Percentiles rank a stretch among this genome's conserved stretches.
Evolutionary conservation across 2,113 vertebrate species (phyloP).

Genomic region (Tinamus guttatus): DNA sequence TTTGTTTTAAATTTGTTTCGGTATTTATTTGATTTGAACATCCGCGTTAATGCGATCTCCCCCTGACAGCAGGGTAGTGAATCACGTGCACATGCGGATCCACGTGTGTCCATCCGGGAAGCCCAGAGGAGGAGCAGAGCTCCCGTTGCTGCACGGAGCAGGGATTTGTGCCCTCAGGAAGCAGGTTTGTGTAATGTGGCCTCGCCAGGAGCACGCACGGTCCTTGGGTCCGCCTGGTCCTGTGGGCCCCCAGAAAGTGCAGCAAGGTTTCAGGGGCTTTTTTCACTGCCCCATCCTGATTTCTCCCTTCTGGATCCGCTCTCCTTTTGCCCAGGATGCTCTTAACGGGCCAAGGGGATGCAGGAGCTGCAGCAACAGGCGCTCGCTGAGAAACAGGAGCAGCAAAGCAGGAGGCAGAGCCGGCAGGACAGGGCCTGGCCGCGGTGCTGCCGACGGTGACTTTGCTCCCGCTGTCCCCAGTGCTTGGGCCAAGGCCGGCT

Average conservation of each 20-base stretch:
- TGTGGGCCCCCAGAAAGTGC: background rate
- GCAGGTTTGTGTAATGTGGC: background rate
- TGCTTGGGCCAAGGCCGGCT: too few species aligned
- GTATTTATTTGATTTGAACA: background rate
- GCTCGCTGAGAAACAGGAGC: background rate
- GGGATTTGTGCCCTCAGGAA: background rate
- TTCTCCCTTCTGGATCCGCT: background rate
- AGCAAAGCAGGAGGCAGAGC: background rate
- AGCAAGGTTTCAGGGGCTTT: background rate
- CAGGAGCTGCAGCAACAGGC: too few species aligned
- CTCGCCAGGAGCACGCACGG: fast-evolving
- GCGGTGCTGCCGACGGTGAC: fast-evolving
- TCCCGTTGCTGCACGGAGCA: background rate
- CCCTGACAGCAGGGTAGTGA: background rate
- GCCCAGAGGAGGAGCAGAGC: background rate
- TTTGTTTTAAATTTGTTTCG: slow-evolving; percentile 14
- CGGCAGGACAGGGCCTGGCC: background rate
- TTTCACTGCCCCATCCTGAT: background rate
- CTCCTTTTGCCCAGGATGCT: fast-evolving
- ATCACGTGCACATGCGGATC: fast-evolving
- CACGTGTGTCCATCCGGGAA: background rate
- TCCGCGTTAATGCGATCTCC: background rate
- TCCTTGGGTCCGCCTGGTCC: background rate
- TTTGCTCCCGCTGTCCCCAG: fast-evolving
- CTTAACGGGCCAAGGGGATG: background rate